Conservation (phyloP, 2,113 vertebrate species). For the Ophthalmolycus amberensis region DNA sequence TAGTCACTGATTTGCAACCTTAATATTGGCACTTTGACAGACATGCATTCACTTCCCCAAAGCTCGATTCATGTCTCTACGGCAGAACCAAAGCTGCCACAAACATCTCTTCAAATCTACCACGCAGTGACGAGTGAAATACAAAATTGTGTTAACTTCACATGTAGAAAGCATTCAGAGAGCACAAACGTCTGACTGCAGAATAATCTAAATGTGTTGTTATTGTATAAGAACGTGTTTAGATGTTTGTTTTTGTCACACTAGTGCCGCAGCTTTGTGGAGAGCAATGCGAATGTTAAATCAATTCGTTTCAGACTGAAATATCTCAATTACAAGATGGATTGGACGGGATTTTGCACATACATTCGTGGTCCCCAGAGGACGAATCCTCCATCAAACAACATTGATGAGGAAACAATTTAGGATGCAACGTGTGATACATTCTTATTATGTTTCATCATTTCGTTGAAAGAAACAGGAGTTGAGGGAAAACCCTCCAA, state of each 20-base stretch:
- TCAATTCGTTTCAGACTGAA: neutral
- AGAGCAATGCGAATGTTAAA: no score
- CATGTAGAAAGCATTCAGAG: neutral
- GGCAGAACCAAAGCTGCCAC: neutral
- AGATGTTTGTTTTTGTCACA: neutral
- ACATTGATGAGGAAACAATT: neutral
- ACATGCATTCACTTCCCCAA: neutral
- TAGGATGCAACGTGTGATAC: neutral
- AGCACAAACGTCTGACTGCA: neutral
- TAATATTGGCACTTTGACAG: slow-evolving; percentile 31
- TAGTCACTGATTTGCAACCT: slow-evolving; percentile 29
- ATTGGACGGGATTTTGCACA: no score
- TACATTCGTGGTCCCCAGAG: neutral
- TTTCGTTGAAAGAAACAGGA: neutral
- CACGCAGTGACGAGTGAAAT: slow-evolving; percentile 4
- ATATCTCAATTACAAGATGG: neutral
- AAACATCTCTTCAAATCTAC: slow-evolving; percentile 21
- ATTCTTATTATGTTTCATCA: neutral
- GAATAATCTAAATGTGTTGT: neutral
- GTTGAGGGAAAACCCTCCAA: neutral
- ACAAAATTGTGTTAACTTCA: neutral
- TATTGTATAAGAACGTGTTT: neutral
- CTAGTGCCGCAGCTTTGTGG: neutral
- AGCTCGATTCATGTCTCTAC: slow-evolving; percentile 10
- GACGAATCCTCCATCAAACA: neutral